phyloP scores from a whole-genome alignment of 2,888 invertebrate species.

The Dascillus cervinus region DNA sequence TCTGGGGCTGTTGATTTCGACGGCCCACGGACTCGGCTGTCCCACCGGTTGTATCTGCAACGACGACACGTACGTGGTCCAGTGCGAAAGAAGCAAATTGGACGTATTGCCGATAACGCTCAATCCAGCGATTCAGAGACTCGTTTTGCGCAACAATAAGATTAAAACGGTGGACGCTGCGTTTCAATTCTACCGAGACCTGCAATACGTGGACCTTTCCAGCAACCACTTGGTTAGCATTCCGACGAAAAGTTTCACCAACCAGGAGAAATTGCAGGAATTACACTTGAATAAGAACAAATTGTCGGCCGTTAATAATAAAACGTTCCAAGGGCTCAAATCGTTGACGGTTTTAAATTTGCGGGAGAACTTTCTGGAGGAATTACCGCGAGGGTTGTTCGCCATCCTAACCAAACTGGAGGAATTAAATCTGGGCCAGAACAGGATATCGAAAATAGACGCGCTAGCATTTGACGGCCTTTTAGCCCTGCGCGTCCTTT shows the following conservation, averaged over 20 bases:
- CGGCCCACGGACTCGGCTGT: slow-evolving; percentile 58
- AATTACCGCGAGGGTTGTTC: slow-evolving; percentile 67
- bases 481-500: slow-evolving; percentile 66
- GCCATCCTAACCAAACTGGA: slow-evolving; percentile 66
- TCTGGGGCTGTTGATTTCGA: slow-evolving; percentile 21
- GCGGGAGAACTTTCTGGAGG: slow-evolving; percentile 73
- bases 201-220: slow-evolving; percentile 78
- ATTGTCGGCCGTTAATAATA: slow-evolving; percentile 70
- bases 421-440: slow-evolving; percentile 79
- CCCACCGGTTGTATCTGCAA: slow-evolving; percentile 84
- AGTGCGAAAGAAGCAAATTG: slow-evolving; percentile 77
- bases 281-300: slow-evolving; percentile 79
- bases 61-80: slow-evolving; percentile 80
- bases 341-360: slow-evolving; percentile 74
- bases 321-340: slow-evolving; percentile 70
- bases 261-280: slow-evolving; percentile 74
- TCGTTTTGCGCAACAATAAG: slow-evolving; percentile 76
- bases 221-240: slow-evolving; percentile 78
- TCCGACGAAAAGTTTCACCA: slow-evolving; percentile 69
- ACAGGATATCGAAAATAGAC: slow-evolving; percentile 74
- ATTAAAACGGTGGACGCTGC: slow-evolving; percentile 85
- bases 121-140: slow-evolving; percentile 81
- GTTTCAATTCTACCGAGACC: slow-evolving; percentile 79
- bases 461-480: slow-evolving; percentile 69
- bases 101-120: slow-evolving; percentile 86